Base-by-base conservation (phyloP, 1,140 invertebrate genomes). In the Oedothorax gibbosus region DNA sequence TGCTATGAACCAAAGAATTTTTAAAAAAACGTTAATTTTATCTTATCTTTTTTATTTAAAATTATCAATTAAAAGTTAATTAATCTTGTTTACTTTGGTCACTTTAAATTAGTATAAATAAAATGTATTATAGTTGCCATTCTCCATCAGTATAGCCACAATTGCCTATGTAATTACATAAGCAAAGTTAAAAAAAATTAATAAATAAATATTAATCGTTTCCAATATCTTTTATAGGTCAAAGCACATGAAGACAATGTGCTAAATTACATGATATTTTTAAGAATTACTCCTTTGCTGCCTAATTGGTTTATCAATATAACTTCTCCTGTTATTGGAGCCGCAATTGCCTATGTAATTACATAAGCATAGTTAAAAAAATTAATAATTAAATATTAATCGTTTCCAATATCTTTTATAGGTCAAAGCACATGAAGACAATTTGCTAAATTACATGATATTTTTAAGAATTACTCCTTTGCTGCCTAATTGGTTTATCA, bases 281-380 rank as follows among this genome's bases (percentile, higher is more conserved):
- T 99, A 64, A 93, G 99, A 87, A 96, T 99, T 85, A 99, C 99
- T n/a, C 99, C 99, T 73, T 95, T 99, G 87, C 91, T 99, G 80
- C 99, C 99, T 7, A 99, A 99, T 91, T 99, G 99, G 99, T 99
- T 99, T 90, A 99, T 99, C 87, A 99, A 99, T 91, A 93, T 99
- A 87, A 94, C 96, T 6, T 96, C 98, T 86, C 99, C 99, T 50
- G 95, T 99, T 15, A 95, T 99, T 85, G 97, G 97, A 88, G 98
- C n/a, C n/a, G n/a, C n/a, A n/a, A n/a, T n/a, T n/a, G n/a, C n/a
- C n/a, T n/a, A n/a, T n/a, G n/a, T n/a, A n/a, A n/a, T n/a, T n/a
- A n/a, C n/a, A n/a, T n/a, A n/a, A n/a, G n/a, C n/a, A n/a, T n/a
- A n/a, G n/a, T n/a, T n/a, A n/a, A n/a, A n/a, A n/a, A 62, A 62